These are phyloP conservation scores for Amphimallon solstitiale DNA, from an alignment of 2,888 invertebrate genomes.

Conservation along the genomic window DNA sequence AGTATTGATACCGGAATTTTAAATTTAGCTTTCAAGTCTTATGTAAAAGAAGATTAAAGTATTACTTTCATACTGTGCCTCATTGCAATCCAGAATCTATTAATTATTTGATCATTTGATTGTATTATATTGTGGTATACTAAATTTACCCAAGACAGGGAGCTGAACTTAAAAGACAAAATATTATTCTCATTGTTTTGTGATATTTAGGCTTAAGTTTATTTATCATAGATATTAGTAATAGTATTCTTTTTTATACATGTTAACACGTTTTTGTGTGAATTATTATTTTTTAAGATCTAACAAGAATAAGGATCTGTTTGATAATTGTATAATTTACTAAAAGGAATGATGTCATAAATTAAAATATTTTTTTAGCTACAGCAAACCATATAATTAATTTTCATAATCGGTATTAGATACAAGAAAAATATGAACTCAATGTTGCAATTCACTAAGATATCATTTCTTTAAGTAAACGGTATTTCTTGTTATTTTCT, in stretches of 20 bases:
- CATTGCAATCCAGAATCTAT: too few species aligned
- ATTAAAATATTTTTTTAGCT: too few species aligned
- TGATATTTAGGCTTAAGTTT: slow-evolving; percentile 29
- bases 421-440: too few species aligned
- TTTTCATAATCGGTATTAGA: too few species aligned
- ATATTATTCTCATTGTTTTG: slow-evolving; percentile 20
- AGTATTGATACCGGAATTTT: too few species aligned
- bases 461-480: background rate
- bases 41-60: too few species aligned
- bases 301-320: background rate
- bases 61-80: too few species aligned
- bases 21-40: too few species aligned
- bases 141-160: background rate
- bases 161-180: slow-evolving; percentile 8
- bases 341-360: background rate
- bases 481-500: background rate
- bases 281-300: slow-evolving; percentile 10
- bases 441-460: too few species aligned
- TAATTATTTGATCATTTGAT: too few species aligned
- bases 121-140: too few species aligned
- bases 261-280: slow-evolving; percentile 26
- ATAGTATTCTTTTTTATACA: slow-evolving; percentile 26
- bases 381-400: too few species aligned
- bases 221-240: slow-evolving; percentile 10
- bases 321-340: background rate